Percentiles rank a stretch among this genome's conserved stretches.
These are phyloP conservation scores for Rhynchonycteris naso DNA, from an alignment of 2,797 vertebrate genomes.

Conservation along the genomic window DNA sequence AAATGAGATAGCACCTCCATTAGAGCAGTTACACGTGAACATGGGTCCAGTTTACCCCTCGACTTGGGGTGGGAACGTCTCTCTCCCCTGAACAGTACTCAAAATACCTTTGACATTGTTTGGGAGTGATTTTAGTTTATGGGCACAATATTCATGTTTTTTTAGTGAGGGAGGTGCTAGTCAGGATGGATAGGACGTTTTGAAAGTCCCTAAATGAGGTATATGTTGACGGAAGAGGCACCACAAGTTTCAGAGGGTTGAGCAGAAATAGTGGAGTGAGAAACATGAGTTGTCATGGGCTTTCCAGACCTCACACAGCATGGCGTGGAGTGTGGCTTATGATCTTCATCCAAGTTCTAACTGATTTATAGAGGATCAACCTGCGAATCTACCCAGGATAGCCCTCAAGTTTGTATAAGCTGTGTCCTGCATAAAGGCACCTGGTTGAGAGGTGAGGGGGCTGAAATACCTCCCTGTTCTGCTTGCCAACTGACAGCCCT, in stretches of 20 bases:
- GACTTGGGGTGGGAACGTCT: neutral
- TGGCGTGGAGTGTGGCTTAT: neutral
- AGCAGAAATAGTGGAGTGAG: neutral
- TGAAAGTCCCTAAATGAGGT: neutral
- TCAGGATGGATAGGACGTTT: neutral
- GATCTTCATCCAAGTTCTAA: neutral
- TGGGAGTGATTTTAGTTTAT: neutral
- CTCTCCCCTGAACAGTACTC: neutral
- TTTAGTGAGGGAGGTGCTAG: constrained; percentile 19
- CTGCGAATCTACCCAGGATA: neutral
- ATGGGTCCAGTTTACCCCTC: constrained; percentile 3
- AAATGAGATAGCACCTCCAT: constrained; percentile 60
- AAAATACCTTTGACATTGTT: neutral
- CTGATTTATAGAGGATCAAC: neutral
- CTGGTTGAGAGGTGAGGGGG: neutral
- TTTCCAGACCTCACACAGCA: neutral
- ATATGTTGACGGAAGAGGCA: neutral
- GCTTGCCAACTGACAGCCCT: neutral
- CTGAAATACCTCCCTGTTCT: neutral
- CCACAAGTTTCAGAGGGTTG: neutral
- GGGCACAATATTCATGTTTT: neutral
- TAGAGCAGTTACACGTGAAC: neutral
- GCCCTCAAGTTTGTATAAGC: neutral
- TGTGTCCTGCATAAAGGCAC: neutral
- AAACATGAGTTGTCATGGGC: neutral